A percentile compares a stretch with the other conserved stretches of the same genome.
Evolutionary conservation across 2,888 invertebrate genomes (phyloP).

Genomic region (Zaprionus lineosus): DNA sequence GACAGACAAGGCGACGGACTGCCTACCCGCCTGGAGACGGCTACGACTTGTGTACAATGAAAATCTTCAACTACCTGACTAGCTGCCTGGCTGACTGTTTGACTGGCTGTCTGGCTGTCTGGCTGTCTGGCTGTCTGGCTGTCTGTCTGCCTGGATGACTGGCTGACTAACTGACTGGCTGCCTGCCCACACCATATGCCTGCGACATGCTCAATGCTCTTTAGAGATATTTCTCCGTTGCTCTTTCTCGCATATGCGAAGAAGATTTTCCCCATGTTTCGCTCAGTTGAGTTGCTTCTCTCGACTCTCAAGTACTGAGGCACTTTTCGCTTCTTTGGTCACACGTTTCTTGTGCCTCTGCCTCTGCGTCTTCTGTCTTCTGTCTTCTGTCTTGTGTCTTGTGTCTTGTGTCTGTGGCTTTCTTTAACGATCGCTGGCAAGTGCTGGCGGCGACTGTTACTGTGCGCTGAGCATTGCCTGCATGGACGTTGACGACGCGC

Average conservation of each 20-base stretch:
- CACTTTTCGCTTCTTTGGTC: slow-evolving; percentile 36
- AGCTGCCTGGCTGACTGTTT: slow-evolving; percentile 23
- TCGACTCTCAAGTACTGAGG: slow-evolving; percentile 58
- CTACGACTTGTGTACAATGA: slow-evolving; percentile 19
- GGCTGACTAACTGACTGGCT: neutral
- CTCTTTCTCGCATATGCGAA: slow-evolving; percentile 25
- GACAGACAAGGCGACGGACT: no score
- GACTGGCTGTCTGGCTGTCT: neutral
- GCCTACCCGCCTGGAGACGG: neutral
- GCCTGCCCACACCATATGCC: slow-evolving; percentile 49
- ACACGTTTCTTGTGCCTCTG: slow-evolving; percentile 34
- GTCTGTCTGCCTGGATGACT: neutral
- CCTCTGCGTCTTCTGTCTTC: slow-evolving; percentile 36
- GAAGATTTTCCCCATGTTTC: slow-evolving; percentile 36
- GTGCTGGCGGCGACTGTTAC: slow-evolving; percentile 35
- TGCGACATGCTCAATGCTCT: slow-evolving; percentile 36
- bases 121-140: slow-evolving; percentile 28
- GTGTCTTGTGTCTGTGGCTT: slow-evolving; percentile 38
- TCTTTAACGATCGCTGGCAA: slow-evolving; percentile 40
- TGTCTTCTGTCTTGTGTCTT: no score
- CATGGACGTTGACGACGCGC: slow-evolving; percentile 52
- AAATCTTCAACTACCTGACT: slow-evolving; percentile 34
- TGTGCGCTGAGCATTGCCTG: slow-evolving; percentile 24
- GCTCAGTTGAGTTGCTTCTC: slow-evolving; percentile 45
- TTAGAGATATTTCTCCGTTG: neutral